Conservation (phyloP, 1,140 invertebrate genomes). For the Pogonognathellus flavescens region DNA sequence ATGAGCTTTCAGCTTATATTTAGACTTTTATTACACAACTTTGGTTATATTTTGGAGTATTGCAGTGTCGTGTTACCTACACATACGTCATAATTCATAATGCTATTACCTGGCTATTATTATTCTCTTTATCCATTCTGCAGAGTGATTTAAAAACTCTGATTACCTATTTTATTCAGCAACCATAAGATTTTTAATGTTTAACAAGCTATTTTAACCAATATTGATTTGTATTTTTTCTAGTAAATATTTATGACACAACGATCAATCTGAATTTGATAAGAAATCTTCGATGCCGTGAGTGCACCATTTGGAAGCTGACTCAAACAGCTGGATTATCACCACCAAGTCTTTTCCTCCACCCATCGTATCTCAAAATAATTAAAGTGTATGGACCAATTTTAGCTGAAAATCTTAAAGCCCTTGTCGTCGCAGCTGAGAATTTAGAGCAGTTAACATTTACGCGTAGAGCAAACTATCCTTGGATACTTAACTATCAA, state of each 20-base stretch:
- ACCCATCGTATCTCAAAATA: constrained; percentile 59
- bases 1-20: too few relatives aligned
- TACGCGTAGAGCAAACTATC: constrained; percentile 59
- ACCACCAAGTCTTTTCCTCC: constrained; percentile 46
- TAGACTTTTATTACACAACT: too few relatives aligned
- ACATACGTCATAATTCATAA: too few relatives aligned
- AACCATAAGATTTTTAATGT: too few relatives aligned
- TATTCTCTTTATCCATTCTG: too few relatives aligned
- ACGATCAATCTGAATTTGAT: constrained; percentile 48
- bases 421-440: constrained; percentile 34
- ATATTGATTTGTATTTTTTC: not conserved
- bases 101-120: too few relatives aligned
- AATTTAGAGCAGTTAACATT: constrained; percentile 62
- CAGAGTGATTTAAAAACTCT: too few relatives aligned
- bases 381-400: constrained; percentile 59
- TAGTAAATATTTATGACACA: constrained; percentile 62
- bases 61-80: too few relatives aligned
- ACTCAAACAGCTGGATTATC: not conserved
- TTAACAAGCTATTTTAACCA: too few relatives aligned
- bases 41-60: too few relatives aligned
- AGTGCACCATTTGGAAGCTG: constrained; percentile 61
- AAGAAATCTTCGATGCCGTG: constrained; percentile 55
- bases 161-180: too few relatives aligned
- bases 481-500: constrained; percentile 62
- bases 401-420: constrained; percentile 57